Conservation (phyloP, 2,797 vertebrate species). For the Sebastes diaconus region DNA sequence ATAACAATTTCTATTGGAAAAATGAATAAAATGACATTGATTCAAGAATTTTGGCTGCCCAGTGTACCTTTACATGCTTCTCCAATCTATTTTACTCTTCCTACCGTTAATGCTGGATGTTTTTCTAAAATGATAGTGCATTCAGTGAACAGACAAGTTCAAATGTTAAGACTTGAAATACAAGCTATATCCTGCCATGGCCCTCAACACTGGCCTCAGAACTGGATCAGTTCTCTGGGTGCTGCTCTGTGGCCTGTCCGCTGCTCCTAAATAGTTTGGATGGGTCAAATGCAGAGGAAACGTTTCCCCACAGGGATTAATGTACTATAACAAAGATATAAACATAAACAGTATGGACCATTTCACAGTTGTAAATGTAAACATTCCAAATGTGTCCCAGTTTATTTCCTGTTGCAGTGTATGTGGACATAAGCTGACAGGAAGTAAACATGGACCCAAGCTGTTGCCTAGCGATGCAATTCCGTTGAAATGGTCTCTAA, state of each 20-base stretch:
- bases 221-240: conserved; percentile 1
- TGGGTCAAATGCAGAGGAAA: not conserved
- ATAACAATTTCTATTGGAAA: not conserved
- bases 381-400: too few species aligned
- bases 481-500: not conserved
- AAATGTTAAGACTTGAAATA: not conserved
- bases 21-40: not conserved
- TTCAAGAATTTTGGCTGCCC: not conserved
- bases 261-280: not conserved
- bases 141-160: not conserved
- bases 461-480: too few species aligned
- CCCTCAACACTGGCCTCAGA: not conserved
- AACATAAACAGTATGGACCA: not conserved
- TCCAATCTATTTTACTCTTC: not conserved
- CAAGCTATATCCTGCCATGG: not conserved
- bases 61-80: not conserved
- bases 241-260: not conserved
- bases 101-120: not conserved
- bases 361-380: too few species aligned
- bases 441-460: too few species aligned
- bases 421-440: too few species aligned
- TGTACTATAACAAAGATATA: not conserved
- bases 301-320: not conserved
- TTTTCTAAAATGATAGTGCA: not conserved
- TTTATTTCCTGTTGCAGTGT: too few species aligned